A percentile compares a stretch with the other conserved stretches of the same genome.
Conservation (phyloP, 1,140 invertebrate genomes). For the Heliconius eleuchia region DNA sequence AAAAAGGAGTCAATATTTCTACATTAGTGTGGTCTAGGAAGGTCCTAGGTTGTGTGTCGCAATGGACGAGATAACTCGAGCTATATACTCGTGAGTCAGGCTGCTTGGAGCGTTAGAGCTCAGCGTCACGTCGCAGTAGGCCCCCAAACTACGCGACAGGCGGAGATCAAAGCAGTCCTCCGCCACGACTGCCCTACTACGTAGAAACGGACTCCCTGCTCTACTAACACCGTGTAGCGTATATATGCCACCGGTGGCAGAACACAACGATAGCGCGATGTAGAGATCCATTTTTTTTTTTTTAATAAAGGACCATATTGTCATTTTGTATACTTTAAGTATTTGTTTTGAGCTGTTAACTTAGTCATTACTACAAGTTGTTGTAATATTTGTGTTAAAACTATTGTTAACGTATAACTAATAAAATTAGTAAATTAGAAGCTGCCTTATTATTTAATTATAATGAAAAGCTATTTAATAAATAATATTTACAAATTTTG, state of each 20-base stretch:
- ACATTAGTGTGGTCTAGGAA: too few species aligned
- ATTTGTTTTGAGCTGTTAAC: background rate
- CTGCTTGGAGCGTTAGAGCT: background rate
- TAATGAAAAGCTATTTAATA: too few species aligned
- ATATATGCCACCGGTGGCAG: background rate
- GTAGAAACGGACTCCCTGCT: constrained; percentile 4
- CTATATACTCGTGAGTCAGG: background rate
- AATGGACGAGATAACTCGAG: constrained; percentile 11
- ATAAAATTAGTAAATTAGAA: too few species aligned
- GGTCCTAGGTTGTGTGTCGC: background rate
- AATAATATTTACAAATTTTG: too few species aligned
- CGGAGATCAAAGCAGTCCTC: constrained; percentile 6
- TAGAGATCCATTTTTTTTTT: background rate
- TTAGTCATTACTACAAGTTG: background rate
- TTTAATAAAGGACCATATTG: background rate
- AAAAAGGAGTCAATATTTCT: too few species aligned
- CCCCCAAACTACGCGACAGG: constrained; percentile 4
- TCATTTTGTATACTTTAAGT: background rate
- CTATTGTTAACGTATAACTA: too few species aligned
- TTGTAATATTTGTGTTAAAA: background rate
- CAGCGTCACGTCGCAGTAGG: constrained; percentile 3
- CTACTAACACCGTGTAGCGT: background rate
- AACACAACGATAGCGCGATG: background rate
- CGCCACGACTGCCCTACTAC: constrained; percentile 1
- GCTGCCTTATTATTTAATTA: too few species aligned